Conservation (phyloP, 2,113 vertebrate species). For the Leptodactylus fuscus region DNA sequence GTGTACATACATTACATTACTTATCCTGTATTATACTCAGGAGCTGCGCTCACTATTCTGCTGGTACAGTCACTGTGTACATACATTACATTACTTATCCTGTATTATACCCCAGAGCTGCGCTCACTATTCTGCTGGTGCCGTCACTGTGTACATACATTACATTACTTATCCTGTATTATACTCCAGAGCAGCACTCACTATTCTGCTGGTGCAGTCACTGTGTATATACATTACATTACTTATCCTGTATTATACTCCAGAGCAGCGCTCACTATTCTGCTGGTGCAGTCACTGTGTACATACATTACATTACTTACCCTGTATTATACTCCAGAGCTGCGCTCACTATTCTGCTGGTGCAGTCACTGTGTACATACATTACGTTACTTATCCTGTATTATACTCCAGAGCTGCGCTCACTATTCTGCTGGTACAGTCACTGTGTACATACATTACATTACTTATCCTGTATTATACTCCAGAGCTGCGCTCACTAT, state of each 20-base stretch:
- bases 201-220: background rate
- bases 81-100: background rate
- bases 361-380: background rate
- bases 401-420: background rate
- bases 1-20: background rate
- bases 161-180: background rate
- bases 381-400: background rate
- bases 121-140: background rate
- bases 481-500: background rate
- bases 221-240: background rate
- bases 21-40: background rate
- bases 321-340: background rate
- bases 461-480: slow-evolving; percentile 2
- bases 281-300: background rate
- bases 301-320: background rate
- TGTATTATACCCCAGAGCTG: slow-evolving; percentile 1
- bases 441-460: background rate
- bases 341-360: background rate
- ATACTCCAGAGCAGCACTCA: background rate
- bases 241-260: background rate
- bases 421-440: background rate
- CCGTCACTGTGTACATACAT: background rate
- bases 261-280: background rate
- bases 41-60: background rate
- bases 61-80: background rate